Base-by-base conservation (phyloP, 2,888 invertebrate genomes). In the Hyles lineata region DNA sequence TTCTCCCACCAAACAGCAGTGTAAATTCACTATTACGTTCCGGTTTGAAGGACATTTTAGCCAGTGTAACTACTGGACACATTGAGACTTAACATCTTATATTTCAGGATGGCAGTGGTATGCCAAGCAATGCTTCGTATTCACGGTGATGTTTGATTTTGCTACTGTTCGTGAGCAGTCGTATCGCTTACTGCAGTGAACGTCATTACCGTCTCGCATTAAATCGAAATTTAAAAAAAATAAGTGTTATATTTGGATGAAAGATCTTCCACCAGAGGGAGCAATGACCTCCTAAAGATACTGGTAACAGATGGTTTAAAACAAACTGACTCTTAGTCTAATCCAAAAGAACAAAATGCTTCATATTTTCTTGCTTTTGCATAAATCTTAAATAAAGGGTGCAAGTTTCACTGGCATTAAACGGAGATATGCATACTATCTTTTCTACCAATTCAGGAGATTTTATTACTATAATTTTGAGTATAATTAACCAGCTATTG, bases 321-420 rank as follows among this genome's bases (percentile, higher is more conserved):
- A 17, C 17, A 55, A 5, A n/a, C 6, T 17, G 52, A 15, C 17
- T 55, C 55, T 55, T 19, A n/a, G 52, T 55, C 19, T 19, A 19
- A 19, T 55, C 55, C 3, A 55, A 19, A 55, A 55, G 55, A n/a
- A 19, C 55, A 55, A 55, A n/a, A 55, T 55, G 55, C 4, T 55
- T n/a, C 55, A 55, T n/a, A 19, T 55, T 55, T 55, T 55, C 19
- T 55, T 55, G 55, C 55, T 55, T n/a, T 55, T 55, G 55, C 55
- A n/a, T n/a, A 55, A 55, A 55, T 55, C 55, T 52, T 5, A n/a
- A 15, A 55, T 55, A 43, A 43, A 43, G 52, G 19, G 19, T n/a
- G 55, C 55, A n/a, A n/a, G 55, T n/a, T 55, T 55, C n/a, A 55
- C 55, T 7, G 8, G 55, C 55, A n/a, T 43, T 15, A 43, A 11